Percentiles rank a stretch among this genome's conserved stretches.
These are phyloP conservation scores for Zootoca vivipara DNA, from an alignment of 2,113 vertebrate genomes.

Conservation along the genomic window DNA sequence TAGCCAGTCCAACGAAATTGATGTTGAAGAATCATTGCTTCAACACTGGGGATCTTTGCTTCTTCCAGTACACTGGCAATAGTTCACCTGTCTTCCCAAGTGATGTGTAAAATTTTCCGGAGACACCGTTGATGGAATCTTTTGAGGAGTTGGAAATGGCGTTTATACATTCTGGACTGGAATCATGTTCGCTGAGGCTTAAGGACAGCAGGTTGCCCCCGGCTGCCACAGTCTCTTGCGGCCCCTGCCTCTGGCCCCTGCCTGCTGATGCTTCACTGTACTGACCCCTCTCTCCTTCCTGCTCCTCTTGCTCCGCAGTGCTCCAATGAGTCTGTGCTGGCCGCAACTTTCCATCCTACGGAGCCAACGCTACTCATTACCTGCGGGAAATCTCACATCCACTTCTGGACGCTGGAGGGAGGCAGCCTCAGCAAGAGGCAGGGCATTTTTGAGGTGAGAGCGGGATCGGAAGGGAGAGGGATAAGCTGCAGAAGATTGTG, in stretches of 20 bases:
- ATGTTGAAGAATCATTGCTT: too few relatives aligned
- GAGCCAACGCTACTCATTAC: constrained; percentile 87
- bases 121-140: too few relatives aligned
- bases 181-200: too few relatives aligned
- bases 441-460: constrained; percentile 89
- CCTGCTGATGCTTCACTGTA: rapidly evolving
- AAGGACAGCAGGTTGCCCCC: too few relatives aligned
- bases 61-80: too few relatives aligned
- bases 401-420: constrained; percentile 88
- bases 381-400: constrained; percentile 90
- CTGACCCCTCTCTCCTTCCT: not conserved
- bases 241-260: too few relatives aligned
- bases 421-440: constrained; percentile 85
- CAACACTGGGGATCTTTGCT: too few relatives aligned
- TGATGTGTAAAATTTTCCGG: too few relatives aligned
- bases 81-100: too few relatives aligned
- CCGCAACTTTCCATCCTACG: constrained; percentile 87
- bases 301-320: constrained; percentile 73
- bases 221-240: rapidly evolving
- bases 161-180: too few relatives aligned
- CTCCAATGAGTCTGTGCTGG: constrained; percentile 88
- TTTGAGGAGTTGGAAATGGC: too few relatives aligned
- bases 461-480: rapidly evolving
- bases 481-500: not conserved
- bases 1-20: too few relatives aligned